phyloP scores from a whole-genome alignment of 2,113 vertebrate species.

The Microtus montanus region DNA sequence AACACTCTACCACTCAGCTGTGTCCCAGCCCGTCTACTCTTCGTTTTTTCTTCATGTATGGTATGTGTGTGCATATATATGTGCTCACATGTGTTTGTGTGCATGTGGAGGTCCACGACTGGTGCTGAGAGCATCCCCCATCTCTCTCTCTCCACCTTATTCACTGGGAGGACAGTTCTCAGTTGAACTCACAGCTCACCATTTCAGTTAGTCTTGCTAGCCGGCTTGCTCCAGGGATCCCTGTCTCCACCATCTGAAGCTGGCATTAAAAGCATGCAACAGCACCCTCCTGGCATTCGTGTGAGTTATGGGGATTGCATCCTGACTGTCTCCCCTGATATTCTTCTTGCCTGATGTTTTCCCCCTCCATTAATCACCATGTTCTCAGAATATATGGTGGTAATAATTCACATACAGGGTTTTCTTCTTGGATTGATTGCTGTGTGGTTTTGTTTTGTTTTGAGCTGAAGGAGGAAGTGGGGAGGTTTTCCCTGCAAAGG shows the following conservation, averaged over 20 bases:
- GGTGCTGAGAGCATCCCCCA: neutral
- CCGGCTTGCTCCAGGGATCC: no score
- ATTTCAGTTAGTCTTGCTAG: neutral
- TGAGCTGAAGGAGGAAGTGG: conserved; percentile 1
- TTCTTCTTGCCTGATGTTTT: neutral
- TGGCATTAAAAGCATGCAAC: no score
- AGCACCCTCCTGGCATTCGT: no score
- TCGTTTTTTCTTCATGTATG: neutral
- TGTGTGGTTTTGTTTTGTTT: neutral
- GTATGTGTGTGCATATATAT: neutral
- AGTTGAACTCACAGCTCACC: neutral
- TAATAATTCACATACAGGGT: conserved; percentile 10
- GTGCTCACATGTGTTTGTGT: neutral
- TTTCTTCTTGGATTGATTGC: neutral
- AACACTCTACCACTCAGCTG: neutral
- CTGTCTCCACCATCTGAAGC: no score
- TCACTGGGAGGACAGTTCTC: no score
- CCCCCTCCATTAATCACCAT: no score
- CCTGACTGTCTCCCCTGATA: no score
- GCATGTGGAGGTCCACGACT: no score
- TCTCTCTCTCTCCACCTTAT: neutral
- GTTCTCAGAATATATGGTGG: neutral
- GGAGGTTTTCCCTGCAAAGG: neutral
- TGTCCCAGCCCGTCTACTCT: neutral
- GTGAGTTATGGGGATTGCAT: neutral